A percentile compares a stretch with the other conserved stretches of the same genome.
Evolutionary conservation across 2,888 invertebrate genomes (phyloP).

Genomic region (Agonum fuliginosum): DNA sequence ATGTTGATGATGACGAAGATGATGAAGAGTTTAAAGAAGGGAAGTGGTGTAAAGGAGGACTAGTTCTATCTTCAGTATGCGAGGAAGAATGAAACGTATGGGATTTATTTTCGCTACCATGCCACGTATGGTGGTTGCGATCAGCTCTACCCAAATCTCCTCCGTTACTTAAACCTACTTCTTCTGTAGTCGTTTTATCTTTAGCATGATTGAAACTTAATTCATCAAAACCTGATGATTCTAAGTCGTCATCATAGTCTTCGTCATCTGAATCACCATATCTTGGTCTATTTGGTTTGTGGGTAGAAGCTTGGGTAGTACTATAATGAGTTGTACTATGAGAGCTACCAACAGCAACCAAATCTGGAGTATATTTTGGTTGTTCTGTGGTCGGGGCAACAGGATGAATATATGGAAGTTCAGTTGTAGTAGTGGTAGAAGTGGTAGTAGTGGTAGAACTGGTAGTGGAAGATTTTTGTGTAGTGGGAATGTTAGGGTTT

Average conservation of each 20-base stretch:
- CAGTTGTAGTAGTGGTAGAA: too few species aligned
- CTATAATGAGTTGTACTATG: slow-evolving; percentile 24
- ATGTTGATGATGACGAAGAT: not conserved
- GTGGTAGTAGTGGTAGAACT: too few species aligned
- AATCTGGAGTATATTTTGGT: slow-evolving; percentile 24
- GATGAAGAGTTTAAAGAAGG: slow-evolving; percentile 21
- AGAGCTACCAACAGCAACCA: slow-evolving; percentile 23
- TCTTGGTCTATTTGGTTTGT: not conserved
- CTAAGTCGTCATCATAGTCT: slow-evolving; percentile 23
- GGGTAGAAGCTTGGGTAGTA: slow-evolving; percentile 6
- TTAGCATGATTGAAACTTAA: not conserved
- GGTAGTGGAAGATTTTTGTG: slow-evolving; percentile 20
- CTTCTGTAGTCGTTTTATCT: not conserved
- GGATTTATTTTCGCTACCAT: not conserved
- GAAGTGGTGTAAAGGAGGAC: slow-evolving; percentile 28
- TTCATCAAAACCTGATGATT: slow-evolving; percentile 7
- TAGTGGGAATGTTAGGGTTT: slow-evolving; percentile 48
- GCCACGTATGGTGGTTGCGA: not conserved
- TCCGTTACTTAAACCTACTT: slow-evolving; percentile 6
- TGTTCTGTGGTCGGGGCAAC: slow-evolving; percentile 32
- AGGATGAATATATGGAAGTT: too few species aligned
- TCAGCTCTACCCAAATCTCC: slow-evolving; percentile 6
- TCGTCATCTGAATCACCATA: slow-evolving; percentile 3
- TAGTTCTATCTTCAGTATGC: not conserved
- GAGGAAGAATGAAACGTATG: slow-evolving; percentile 26